These are phyloP conservation scores for Parnassius smintheus DNA, from an alignment of 2,888 invertebrate species.

Conservation along the genomic window DNA sequence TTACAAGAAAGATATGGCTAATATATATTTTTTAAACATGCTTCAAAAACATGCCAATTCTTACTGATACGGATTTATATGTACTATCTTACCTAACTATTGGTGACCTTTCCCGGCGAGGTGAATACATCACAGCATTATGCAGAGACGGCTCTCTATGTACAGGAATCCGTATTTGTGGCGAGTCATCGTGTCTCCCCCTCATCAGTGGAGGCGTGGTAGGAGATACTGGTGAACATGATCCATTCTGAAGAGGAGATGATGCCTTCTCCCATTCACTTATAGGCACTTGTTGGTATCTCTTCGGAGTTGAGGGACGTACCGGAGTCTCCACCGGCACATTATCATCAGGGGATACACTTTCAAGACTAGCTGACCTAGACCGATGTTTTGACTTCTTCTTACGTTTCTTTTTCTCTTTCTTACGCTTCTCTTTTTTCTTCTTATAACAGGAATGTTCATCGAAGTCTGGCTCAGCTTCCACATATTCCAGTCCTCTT, in stretches of 20 bases:
- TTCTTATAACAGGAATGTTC: slow-evolving; percentile 81
- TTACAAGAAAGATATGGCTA: too few species aligned
- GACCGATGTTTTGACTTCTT: slow-evolving; percentile 87
- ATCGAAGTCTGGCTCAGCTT: slow-evolving; percentile 69
- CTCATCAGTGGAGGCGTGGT: slow-evolving; percentile 75
- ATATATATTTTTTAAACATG: too few species aligned
- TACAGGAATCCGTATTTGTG: slow-evolving; percentile 51
- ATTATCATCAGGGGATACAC: slow-evolving; percentile 81
- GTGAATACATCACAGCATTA: slow-evolving; percentile 60
- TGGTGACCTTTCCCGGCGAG: slow-evolving; percentile 66
- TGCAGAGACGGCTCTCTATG: slow-evolving; percentile 54
- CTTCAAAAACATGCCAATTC: too few species aligned
- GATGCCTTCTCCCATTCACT: slow-evolving; percentile 79
- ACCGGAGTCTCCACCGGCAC: slow-evolving; percentile 54
- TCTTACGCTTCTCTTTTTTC: slow-evolving; percentile 88
- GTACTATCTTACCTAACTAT: slow-evolving; percentile 50
- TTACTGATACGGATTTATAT: background rate
- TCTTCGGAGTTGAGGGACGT: slow-evolving; percentile 51
- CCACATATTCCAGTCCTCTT: slow-evolving; percentile 59
- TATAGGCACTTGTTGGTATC: slow-evolving; percentile 70
- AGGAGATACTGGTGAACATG: slow-evolving; percentile 82
- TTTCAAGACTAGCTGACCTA: slow-evolving; percentile 85
- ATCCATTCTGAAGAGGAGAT: slow-evolving; percentile 79
- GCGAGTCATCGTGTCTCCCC: slow-evolving; percentile 44
- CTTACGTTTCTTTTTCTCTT: slow-evolving; percentile 86